Evolutionary conservation across 2,113 vertebrate genomes (phyloP).

Genomic region (Genyomyrus donnyi): DNA sequence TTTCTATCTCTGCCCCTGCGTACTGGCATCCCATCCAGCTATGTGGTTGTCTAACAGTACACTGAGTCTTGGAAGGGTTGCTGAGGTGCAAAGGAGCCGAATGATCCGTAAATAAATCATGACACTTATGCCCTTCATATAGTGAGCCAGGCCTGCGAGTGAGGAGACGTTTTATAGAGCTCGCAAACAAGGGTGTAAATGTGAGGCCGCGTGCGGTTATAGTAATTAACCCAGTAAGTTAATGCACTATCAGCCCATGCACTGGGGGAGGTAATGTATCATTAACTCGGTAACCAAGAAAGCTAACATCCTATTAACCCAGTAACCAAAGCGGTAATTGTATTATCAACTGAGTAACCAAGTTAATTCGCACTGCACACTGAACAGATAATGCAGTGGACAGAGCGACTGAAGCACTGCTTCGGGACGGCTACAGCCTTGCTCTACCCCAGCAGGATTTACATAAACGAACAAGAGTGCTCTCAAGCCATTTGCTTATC

Average conservation of each 20-base stretch:
- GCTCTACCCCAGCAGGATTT: neutral
- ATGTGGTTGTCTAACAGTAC: neutral
- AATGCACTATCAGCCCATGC: neutral
- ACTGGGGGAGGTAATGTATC: neutral
- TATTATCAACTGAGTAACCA: neutral
- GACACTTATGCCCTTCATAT: neutral
- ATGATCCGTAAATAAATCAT: neutral
- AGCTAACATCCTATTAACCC: neutral
- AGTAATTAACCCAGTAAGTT: neutral
- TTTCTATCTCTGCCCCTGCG: neutral
- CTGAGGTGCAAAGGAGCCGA: no score
- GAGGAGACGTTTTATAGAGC: neutral
- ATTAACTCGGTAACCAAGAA: neutral
- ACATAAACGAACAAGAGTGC: neutral
- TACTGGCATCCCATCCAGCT: neutral
- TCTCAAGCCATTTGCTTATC: neutral
- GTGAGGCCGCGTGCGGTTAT: neutral
- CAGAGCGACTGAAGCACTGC: neutral
- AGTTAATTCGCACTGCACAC: neutral
- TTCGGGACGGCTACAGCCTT: neutral
- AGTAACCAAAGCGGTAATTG: neutral
- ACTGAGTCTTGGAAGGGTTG: neutral
- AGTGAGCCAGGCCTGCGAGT: neutral
- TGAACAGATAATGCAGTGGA: neutral
- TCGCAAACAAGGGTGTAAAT: conserved; percentile 2